Conservation (phyloP, 2,113 vertebrate genomes). For the Festucalex cinctus region DNA sequence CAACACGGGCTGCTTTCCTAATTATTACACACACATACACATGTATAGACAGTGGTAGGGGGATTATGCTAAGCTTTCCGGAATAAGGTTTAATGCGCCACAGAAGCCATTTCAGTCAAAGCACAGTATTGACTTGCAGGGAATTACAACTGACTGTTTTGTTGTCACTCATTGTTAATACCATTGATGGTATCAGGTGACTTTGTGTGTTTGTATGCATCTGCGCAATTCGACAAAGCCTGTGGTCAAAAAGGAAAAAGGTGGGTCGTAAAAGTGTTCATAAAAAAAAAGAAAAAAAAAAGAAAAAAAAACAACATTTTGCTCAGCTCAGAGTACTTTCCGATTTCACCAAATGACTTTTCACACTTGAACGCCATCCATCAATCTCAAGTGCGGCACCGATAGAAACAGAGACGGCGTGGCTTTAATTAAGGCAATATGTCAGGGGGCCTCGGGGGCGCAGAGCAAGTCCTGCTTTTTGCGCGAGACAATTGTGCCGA, state of each 20-base stretch:
- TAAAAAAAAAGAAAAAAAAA: constrained; percentile 6
- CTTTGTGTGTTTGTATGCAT: too few relatives aligned
- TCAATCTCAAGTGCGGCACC: constrained; percentile 25
- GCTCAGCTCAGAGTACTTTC: constrained; percentile 8
- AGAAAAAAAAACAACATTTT: constrained; percentile 13
- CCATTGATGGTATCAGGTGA: neutral
- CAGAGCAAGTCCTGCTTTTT: constrained; percentile 2
- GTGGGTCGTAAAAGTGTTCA: neutral
- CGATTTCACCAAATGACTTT: constrained; percentile 35
- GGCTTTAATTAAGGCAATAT: constrained; percentile 4
- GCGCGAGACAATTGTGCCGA: constrained; percentile 3
- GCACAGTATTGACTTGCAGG: constrained; percentile 30
- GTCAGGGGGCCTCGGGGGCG: neutral
- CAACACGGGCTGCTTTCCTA: neutral
- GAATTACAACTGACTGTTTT: constrained; percentile 30
- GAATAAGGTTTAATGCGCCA: constrained; percentile 42
- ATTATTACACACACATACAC: constrained; percentile 1
- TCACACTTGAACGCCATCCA: constrained; percentile 20
- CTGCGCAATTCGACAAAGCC: constrained; percentile 8
- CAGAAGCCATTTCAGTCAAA: constrained; percentile 30
- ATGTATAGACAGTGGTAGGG: constrained; percentile 4
- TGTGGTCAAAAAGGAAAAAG: neutral
- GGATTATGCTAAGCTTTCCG: constrained; percentile 24
- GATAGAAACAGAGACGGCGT: constrained; percentile 10
- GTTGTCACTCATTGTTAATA: constrained; percentile 17